phyloP scores from a whole-genome alignment of 2,888 invertebrate species.

The Terebella lapidaria region DNA sequence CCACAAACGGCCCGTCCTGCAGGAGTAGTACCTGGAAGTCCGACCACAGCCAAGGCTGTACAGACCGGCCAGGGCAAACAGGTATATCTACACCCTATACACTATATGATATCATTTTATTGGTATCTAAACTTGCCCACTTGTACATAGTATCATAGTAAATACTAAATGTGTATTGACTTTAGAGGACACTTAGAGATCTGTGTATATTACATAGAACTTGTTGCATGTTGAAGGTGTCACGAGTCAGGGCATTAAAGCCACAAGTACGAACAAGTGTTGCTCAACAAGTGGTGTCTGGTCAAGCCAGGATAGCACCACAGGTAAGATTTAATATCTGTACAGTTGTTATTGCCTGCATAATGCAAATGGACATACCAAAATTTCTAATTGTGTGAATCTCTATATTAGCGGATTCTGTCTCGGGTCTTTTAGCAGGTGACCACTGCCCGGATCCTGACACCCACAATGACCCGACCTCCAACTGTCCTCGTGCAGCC shows the following conservation, averaged over 20 bases:
- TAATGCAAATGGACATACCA: too few relatives aligned
- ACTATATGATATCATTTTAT: too few relatives aligned
- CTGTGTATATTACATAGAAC: too few relatives aligned
- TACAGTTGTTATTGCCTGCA: too few relatives aligned
- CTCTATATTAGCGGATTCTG: too few relatives aligned
- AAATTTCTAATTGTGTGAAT: too few relatives aligned
- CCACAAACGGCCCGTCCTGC: slow-evolving; percentile 13
- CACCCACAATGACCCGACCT: neutral
- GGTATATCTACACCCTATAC: neutral
- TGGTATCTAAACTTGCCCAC: too few relatives aligned
- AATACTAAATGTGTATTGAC: neutral
- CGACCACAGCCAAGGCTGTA: neutral
- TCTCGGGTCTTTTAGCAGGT: too few relatives aligned
- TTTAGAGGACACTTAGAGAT: neutral
- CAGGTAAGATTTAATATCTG: neutral
- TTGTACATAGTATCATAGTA: too few relatives aligned
- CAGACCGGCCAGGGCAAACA: neutral
- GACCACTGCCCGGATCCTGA: too few relatives aligned
- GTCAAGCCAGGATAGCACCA: neutral
- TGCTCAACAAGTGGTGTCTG: neutral
- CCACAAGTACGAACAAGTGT: neutral
- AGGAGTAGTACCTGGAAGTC: neutral
- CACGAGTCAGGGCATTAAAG: neutral
- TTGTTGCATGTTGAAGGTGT: too few relatives aligned
- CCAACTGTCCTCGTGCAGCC: slow-evolving; percentile 4